Conservation (phyloP, 2,797 vertebrate species). For the Sebastes vulpes region DNA sequence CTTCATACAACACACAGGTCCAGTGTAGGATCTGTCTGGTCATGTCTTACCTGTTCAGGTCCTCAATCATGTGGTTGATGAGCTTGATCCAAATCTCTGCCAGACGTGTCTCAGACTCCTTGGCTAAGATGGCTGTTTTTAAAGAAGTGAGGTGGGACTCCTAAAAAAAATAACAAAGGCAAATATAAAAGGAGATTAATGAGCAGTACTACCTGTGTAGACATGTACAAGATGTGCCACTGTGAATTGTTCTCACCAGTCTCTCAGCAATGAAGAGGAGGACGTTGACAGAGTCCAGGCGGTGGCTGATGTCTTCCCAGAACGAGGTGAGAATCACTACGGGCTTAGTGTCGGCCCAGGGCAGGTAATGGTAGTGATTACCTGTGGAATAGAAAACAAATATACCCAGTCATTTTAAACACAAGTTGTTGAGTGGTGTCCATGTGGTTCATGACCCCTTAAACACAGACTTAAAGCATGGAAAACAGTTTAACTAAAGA, state of each 20-base stretch:
- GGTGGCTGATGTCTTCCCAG: constrained; percentile 98
- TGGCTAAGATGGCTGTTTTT: constrained; percentile 91
- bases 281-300: constrained; percentile 91
- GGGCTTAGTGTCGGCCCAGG: constrained; percentile 94
- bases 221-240: neutral
- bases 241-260: constrained; percentile 84
- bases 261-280: constrained; percentile 88
- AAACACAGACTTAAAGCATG: neutral
- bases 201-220: neutral
- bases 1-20: neutral
- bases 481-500: neutral
- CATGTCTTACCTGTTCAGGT: constrained; percentile 86
- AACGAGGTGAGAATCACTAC: constrained; percentile 95
- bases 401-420: constrained; percentile 35
- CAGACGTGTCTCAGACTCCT: constrained; percentile 85
- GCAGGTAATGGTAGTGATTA: constrained; percentile 97
- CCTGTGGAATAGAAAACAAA: constrained; percentile 80
- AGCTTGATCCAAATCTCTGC: constrained; percentile 91
- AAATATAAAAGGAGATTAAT: neutral
- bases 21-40: neutral
- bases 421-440: neutral
- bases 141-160: constrained; percentile 79
- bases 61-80: constrained; percentile 91
- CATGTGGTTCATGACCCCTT: neutral
- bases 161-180: constrained; percentile 54